These are phyloP conservation scores for Caenorhabditis virilis DNA, from an alignment of 2,888 invertebrate species.

Conservation along the genomic window DNA sequence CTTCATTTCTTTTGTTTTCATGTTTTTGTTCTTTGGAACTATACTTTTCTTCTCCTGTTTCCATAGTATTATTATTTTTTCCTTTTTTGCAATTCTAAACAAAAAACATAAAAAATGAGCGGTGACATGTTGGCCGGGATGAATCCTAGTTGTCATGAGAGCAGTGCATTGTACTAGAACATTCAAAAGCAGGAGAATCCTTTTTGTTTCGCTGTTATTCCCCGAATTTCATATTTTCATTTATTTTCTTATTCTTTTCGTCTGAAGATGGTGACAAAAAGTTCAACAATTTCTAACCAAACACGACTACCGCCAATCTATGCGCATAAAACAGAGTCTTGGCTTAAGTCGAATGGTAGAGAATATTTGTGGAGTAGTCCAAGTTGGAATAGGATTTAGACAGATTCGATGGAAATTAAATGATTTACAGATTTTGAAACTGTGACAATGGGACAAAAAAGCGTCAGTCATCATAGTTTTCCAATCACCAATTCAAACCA, in stretches of 20 bases:
- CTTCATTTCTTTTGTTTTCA: too few species aligned
- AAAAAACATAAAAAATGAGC: constrained; percentile 6
- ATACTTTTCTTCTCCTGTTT: too few species aligned
- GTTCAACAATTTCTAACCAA: too few species aligned
- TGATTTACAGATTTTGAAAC: constrained; percentile 29
- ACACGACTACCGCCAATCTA: constrained; percentile 38
- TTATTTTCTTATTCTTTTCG: neutral
- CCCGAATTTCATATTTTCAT: too few species aligned
- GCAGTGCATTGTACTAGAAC: too few species aligned
- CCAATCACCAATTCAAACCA: constrained; percentile 36
- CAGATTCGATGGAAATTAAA: neutral
- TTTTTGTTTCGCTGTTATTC: neutral
- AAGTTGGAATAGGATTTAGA: too few species aligned
- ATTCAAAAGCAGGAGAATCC: neutral
- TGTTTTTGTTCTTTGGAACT: too few species aligned
- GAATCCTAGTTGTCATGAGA: too few species aligned
- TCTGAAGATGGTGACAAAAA: too few species aligned
- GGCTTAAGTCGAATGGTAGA: constrained; percentile 33
- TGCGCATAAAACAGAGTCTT: constrained; percentile 23
- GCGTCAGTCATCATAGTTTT: constrained; percentile 48
- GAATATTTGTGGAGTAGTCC: constrained; percentile 43
- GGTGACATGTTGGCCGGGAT: neutral
- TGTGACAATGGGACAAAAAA: constrained; percentile 36
- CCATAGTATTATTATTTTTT: too few species aligned
- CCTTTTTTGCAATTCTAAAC: constrained; percentile 3